Conservation (phyloP, 64 coral and sea anemone genomes). For the Hydrozoanthus tunicans region DNA sequence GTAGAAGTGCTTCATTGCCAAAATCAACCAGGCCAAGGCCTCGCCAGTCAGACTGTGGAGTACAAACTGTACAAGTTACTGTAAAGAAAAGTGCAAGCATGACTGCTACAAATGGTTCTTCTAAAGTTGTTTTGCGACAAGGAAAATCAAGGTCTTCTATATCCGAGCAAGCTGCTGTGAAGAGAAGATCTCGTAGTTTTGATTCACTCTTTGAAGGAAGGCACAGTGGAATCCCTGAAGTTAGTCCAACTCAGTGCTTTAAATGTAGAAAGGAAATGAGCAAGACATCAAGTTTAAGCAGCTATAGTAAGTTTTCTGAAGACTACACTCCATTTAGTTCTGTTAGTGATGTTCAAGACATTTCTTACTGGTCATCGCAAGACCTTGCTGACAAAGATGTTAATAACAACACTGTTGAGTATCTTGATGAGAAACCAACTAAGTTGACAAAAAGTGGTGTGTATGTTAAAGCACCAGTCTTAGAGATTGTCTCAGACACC, state of each 20-base stretch:
- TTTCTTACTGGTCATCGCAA: conserved; percentile 67
- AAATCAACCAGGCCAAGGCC: conserved; percentile 54
- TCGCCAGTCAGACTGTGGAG: conserved; percentile 41
- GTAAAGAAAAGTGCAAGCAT: conserved; percentile 20
- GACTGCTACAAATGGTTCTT: conserved; percentile 13
- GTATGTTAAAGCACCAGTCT: conserved; percentile 32
- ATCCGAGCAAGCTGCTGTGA: conserved; percentile 47
- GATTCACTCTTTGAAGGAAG: conserved; percentile 79
- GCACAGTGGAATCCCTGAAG: conserved; percentile 53
- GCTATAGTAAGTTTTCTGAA: conserved; percentile 87
- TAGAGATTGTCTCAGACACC: conserved; percentile 84
- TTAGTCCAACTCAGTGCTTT: conserved; percentile 87
- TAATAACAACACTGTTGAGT: conserved; percentile 68
- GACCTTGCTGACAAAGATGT: conserved; percentile 70
- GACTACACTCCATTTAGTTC: conserved; percentile 77
- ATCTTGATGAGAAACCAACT: conserved; percentile 48
- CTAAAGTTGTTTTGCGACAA: conserved; percentile 72
- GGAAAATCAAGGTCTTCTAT: conserved; percentile 64
- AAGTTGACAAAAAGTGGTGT: conserved; percentile 14
- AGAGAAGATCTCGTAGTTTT: conserved; percentile 86
- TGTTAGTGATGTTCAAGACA: conserved; percentile 78
- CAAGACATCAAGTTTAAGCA: conserved; percentile 61
- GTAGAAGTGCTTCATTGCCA: conserved; percentile 25
- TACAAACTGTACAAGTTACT: conserved; percentile 39
- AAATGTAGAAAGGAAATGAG: conserved; percentile 90